phyloP scores from a whole-genome alignment of 2,113 vertebrate species.

The Forbesichthys papilliferus region DNA sequence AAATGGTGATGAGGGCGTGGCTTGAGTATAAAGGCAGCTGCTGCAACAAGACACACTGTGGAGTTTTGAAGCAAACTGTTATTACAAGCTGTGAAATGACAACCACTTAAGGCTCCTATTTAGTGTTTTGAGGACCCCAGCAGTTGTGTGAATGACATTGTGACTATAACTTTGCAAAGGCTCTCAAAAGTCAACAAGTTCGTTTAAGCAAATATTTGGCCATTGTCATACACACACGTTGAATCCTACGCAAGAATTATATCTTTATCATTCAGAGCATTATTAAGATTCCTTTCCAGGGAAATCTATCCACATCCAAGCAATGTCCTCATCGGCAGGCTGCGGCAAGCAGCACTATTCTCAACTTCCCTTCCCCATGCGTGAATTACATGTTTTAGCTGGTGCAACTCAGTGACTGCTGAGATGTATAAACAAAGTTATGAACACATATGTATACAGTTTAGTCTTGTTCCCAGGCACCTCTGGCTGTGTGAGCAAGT shows the following conservation, averaged over 20 bases:
- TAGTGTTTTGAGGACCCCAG: conserved; percentile 3
- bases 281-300: conserved; percentile 18
- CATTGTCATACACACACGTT: background rate
- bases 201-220: background rate
- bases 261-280: too few species aligned
- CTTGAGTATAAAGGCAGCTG: conserved; percentile 40
- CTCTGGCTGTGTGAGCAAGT: conserved; percentile 42
- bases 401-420: conserved; percentile 32
- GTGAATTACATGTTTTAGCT: conserved; percentile 47
- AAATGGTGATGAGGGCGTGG: conserved; percentile 30
- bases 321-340: conserved; percentile 16
- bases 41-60: conserved; percentile 14
- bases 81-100: conserved; percentile 34
- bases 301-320: conserved; percentile 34
- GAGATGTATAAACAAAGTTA: conserved; percentile 47
- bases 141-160: background rate
- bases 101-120: conserved; percentile 18
- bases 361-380: conserved; percentile 53
- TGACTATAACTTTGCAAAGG: background rate
- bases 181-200: conserved; percentile 1
- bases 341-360: conserved; percentile 56
- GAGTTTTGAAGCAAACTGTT: conserved; percentile 18
- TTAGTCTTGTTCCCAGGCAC: conserved; percentile 45
- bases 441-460: conserved; percentile 46
- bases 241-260: too few species aligned